These are phyloP conservation scores for Neodiprion lecontei DNA, from an alignment of 1,140 invertebrate species.

Conservation along the genomic window DNA sequence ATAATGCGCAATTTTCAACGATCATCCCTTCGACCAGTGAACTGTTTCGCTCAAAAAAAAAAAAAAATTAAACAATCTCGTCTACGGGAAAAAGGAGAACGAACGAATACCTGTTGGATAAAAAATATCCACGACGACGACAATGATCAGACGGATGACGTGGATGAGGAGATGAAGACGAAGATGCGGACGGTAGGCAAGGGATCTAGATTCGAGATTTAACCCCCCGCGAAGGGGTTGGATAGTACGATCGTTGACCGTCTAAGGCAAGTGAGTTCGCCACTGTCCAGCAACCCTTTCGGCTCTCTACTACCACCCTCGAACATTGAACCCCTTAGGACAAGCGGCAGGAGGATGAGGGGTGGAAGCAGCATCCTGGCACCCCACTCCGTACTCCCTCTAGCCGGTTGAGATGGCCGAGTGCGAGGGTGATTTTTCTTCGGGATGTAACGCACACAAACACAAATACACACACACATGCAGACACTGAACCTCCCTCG, in stretches of 20 bases:
- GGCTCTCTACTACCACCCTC: slow-evolving; percentile 33
- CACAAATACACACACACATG: slow-evolving; percentile 26
- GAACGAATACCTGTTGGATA: no score
- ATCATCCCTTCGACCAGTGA: no score
- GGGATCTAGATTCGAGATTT: slow-evolving; percentile 23
- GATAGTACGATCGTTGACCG: slow-evolving; percentile 52
- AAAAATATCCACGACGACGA: no score
- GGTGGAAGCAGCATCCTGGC: background rate
- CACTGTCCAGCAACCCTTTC: slow-evolving; percentile 60
- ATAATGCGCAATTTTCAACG: no score
- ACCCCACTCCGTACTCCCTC: slow-evolving; percentile 32
- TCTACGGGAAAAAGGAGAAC: no score
- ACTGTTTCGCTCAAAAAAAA: no score
- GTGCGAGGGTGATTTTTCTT: slow-evolving; percentile 51
- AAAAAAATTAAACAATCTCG: no score
- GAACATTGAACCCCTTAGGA: slow-evolving; percentile 41
- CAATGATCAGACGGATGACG: no score
- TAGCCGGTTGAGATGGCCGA: slow-evolving; percentile 24
- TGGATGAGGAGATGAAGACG: no score
- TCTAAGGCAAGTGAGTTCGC: slow-evolving; percentile 58
- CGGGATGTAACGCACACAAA: slow-evolving; percentile 38
- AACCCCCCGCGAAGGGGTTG: slow-evolving; percentile 27
- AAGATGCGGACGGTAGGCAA: slow-evolving; percentile 22
- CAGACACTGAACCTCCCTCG: no score
- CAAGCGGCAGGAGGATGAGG: slow-evolving; percentile 20